phyloP scores from a whole-genome alignment of 2,888 invertebrate genomes.

The Griposia aprilina region DNA sequence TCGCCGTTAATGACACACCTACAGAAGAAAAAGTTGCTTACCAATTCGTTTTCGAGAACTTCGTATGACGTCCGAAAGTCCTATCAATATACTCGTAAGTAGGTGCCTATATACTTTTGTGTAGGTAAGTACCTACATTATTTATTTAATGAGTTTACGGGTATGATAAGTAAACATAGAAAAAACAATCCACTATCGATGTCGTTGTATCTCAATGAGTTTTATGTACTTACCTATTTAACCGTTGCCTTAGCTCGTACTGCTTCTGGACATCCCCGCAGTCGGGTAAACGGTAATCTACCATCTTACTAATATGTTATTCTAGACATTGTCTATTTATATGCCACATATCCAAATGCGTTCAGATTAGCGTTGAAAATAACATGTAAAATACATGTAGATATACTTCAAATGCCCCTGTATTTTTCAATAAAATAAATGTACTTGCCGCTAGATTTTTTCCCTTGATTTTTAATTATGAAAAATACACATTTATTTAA shows the following conservation, averaged over 20 bases:
- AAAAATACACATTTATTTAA: too few species aligned
- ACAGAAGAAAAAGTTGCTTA: not conserved
- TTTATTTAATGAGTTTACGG: slow-evolving; percentile 3
- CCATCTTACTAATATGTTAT: too few species aligned
- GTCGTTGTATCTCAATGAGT: not conserved
- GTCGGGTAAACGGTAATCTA: not conserved
- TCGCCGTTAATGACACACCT: not conserved
- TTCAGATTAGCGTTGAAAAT: too few species aligned
- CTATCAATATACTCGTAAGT: not conserved
- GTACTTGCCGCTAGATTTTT: too few species aligned
- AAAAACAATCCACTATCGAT: not conserved
- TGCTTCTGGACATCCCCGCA: not conserved
- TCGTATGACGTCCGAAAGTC: not conserved
- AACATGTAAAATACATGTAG: too few species aligned
- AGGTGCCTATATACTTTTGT: too few species aligned
- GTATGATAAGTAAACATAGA: not conserved
- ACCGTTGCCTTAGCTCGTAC: not conserved
- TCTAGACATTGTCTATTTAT: not conserved
- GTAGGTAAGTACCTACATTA: too few species aligned
- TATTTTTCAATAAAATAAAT: too few species aligned
- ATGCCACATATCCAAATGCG: not conserved
- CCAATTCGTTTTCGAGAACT: not conserved
- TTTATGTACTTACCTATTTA: not conserved
- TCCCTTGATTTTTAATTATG: too few species aligned
- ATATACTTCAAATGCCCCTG: too few species aligned